Evolutionary conservation across 2,888 invertebrate genomes (phyloP).

Genomic region (Ectropis crepuscularia): DNA sequence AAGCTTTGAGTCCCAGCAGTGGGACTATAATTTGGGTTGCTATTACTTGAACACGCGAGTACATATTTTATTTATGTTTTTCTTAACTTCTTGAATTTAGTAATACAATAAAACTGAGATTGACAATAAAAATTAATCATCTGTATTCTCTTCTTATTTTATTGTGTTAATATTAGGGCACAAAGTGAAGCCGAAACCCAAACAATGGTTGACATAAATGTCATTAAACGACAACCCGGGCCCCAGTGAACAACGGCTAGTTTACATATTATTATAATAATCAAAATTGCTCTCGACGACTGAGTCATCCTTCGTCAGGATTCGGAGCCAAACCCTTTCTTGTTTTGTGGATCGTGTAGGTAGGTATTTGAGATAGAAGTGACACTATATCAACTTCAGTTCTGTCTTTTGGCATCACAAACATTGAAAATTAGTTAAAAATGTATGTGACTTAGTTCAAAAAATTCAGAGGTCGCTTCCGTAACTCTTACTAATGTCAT

Average conservation of each 20-base stretch:
- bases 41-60: too few relatives aligned
- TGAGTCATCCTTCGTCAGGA: constrained; percentile 78
- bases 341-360: constrained; percentile 5
- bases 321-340: constrained; percentile 41
- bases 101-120: too few relatives aligned
- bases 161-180: constrained; percentile 13
- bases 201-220: constrained; percentile 74
- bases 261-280: constrained; percentile 83
- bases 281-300: constrained; percentile 78
- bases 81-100: too few relatives aligned
- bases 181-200: constrained; percentile 35
- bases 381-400: not conserved
- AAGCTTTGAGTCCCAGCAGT: too few relatives aligned
- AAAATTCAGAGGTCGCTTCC: too few relatives aligned
- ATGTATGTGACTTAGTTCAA: too few relatives aligned
- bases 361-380: not conserved
- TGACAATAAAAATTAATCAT: too few relatives aligned
- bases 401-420: too few relatives aligned
- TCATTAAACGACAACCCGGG: constrained; percentile 66
- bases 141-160: not conserved
- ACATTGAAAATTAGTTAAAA: too few relatives aligned
- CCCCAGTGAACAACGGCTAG: constrained; percentile 67
- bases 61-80: too few relatives aligned
- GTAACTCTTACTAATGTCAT: too few relatives aligned
- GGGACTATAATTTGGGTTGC: too few relatives aligned